Percentiles rank a stretch among this genome's conserved stretches.
Evolutionary conservation across 2,797 vertebrate species (phyloP).

Genomic region (Coreius guichenoti): DNA sequence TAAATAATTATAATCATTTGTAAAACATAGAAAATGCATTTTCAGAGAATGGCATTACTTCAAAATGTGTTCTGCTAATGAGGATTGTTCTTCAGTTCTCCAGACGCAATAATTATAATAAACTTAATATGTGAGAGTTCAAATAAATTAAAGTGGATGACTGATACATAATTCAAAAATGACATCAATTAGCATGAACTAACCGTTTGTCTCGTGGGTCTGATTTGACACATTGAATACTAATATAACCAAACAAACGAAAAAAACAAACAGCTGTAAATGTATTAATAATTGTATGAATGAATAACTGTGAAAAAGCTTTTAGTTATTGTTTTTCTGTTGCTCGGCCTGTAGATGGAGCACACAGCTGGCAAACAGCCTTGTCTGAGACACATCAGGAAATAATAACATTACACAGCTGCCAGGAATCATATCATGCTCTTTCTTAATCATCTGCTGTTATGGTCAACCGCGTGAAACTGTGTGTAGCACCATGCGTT

Average conservation of each 20-base stretch:
- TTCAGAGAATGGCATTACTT: conserved; percentile 77
- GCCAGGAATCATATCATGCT: neutral
- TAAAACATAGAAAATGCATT: neutral
- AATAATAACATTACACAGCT: neutral
- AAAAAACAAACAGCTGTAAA: neutral
- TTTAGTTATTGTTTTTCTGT: neutral
- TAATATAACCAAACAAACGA: conserved; percentile 57
- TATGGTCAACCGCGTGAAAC: neutral
- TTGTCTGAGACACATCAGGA: no score
- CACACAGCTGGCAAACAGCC: neutral
- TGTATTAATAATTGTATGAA: neutral
- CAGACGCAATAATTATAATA: conserved; percentile 63
- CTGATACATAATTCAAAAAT: conserved; percentile 76
- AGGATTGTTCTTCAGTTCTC: conserved; percentile 69
- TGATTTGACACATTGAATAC: conserved; percentile 78
- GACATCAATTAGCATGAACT: conserved; percentile 72
- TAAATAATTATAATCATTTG: neutral
- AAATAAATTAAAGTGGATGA: neutral
- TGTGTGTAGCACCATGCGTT: neutral
- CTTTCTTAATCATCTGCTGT: neutral
- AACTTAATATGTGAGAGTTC: neutral
- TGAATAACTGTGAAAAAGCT: neutral
- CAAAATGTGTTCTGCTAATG: conserved; percentile 81
- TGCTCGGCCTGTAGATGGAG: conserved; percentile 1
- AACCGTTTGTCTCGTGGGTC: conserved; percentile 43